Base-by-base conservation (phyloP, 2,113 vertebrate genomes). In the Ramphastos sulfuratus region DNA sequence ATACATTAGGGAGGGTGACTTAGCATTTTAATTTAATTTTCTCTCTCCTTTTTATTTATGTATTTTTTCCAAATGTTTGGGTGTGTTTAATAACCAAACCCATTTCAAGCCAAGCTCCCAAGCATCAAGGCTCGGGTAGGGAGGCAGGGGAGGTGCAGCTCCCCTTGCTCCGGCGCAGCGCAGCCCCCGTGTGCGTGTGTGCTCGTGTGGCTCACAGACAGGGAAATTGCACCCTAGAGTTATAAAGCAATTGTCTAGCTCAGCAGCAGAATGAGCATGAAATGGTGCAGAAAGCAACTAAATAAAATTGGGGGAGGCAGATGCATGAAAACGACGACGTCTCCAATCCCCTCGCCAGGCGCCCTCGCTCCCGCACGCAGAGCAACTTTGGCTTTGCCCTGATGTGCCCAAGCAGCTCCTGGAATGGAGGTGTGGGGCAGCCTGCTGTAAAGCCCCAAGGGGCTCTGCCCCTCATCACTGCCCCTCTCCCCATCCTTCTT, bases 241-340 rank as follows among this genome's bases (percentile, higher is more conserved):
- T 97, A 97, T 92, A 96, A 96, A 97, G 96, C 97, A 94, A 93
- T 97, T 96, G 97, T 97, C 97, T 96, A 85, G 92, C 97, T 97
- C 95, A 94, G 97, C 97, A 96, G 97, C 96, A 88, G 96, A 97
- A 85, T 83, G 96, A 96, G 97, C 89, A 93, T 93, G 97, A 98
- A 98, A 97, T 96, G 97, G 97, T 95, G 97, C 97, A 97, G 97
- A 97, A 97, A 98, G 96, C 94, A 89, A 95, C 92, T 82, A 90
- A 93, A 88, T 95, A 91, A 96, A 89, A 94, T 92, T 65, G 97
- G 96, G 93, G 86, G 54, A 79, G 94, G 96, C 96, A 85, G 80
- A 91, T 84, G 93, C 92, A 65, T 93, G 95, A 92, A 90, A 91
- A 94, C 96, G 55, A 93, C 66, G 87, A 93, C 94, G 90, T 77